Evolutionary conservation across 37 sponge, comb jelly and placozoan genomes (phyloP), one percentile per base, ranked within the genome.

Genomic region (Diacarnus erythraeanus): DNA sequence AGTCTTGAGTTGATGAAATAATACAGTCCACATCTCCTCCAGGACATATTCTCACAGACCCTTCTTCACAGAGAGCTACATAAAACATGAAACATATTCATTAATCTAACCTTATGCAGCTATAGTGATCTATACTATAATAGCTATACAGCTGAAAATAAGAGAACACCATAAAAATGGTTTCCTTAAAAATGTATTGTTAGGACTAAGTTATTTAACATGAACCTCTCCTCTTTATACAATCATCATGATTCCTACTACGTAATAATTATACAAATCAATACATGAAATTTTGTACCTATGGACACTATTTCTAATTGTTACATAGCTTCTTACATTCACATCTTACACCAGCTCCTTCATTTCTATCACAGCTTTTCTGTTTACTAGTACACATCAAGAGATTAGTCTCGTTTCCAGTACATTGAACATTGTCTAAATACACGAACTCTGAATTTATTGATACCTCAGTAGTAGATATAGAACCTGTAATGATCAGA

Each of bases 261-360:
- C n/a, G n/a, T n/a, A n/a, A n/a, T n/a, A n/a, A n/a, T n/a, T n/a
- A n/a, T n/a, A n/a, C n/a, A n/a, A 12, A 12, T 47, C 51, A 47
- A 12, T 6, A 47, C 51, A 47, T 15, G 6, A 47, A 47, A 47
- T 47, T 47, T 47, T 47, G 12, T n/a, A n/a, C n/a, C n/a, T n/a
- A n/a, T n/a, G n/a, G n/a, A n/a, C n/a, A n/a, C n/a, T n/a, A n/a
- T n/a, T n/a, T n/a, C n/a, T n/a, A n/a, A n/a, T n/a, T n/a, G n/a
- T n/a, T n/a, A n/a, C n/a, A n/a, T n/a, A n/a, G 56, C n/a, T n/a
- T n/a, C 36, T 27, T 74, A 74, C 74, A 42, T 67, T 27, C 69
- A 75, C 84, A 83, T 38, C 58, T 76, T 15, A 79, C 80, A 31
- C 84, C 84, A 76, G 77, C 77, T 64, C 68, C 76, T 54, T 75